Percentiles rank a stretch among this genome's conserved stretches.
Conservation (phyloP, 1,140 invertebrate genomes). For the Halictus rubicundus region DNA sequence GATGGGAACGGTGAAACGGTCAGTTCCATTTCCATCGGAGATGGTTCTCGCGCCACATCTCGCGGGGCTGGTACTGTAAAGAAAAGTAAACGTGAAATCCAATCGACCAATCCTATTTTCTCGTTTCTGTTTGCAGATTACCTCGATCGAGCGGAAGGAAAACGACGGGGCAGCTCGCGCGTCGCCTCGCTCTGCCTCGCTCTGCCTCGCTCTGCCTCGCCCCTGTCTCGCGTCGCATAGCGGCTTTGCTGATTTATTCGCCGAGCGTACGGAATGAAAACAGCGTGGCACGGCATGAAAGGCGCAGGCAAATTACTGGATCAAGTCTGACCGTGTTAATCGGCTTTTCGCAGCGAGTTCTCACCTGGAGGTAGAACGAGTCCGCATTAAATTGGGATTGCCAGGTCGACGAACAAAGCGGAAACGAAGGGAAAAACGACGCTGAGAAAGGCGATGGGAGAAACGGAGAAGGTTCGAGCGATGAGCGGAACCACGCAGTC, state of each 20-base stretch:
- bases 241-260: conserved; percentile 47
- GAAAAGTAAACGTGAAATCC: conserved; percentile 31
- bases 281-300: conserved; percentile 1
- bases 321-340: conserved; percentile 40
- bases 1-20: neutral
- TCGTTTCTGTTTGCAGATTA: conserved; percentile 45
- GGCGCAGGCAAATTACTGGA: conserved; percentile 48
- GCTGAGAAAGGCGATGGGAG: neutral
- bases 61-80: neutral
- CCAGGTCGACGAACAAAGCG: conserved; percentile 7
- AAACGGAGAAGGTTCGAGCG: conserved; percentile 16
- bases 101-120: conserved; percentile 27
- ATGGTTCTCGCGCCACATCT: neutral
- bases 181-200: neutral
- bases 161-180: conserved; percentile 8
- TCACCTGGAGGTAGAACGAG: neutral
- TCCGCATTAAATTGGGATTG: too few species aligned
- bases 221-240: conserved; percentile 4
- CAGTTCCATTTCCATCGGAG: conserved; percentile 18
- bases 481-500: conserved; percentile 10
- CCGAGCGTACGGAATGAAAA: conserved; percentile 12
- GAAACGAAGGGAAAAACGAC: neutral
- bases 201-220: too few species aligned
- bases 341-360: conserved; percentile 40
- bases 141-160: conserved; percentile 13